Evolutionary conservation across 2,888 invertebrate genomes (phyloP), one percentile per base, ranked within the genome.

Genomic region (Steromphala cineraria): DNA sequence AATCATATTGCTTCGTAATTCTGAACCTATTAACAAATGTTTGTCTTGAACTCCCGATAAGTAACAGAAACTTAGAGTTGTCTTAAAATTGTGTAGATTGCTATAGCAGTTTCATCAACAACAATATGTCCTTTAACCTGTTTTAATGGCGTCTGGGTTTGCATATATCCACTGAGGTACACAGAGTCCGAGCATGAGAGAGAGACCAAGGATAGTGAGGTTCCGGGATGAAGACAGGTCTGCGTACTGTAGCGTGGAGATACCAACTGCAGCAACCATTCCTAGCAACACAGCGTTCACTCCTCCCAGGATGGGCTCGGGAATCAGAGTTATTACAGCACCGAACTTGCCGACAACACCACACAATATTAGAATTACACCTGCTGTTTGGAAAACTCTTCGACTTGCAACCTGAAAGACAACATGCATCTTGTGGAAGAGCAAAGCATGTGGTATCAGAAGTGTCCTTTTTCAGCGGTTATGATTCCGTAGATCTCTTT

Each of bases 141-240:
- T 91, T 3, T 89, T 67, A 10, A 92, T 90, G 3, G 83, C 76
- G 21, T 77, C 82, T 0, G 79, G 79, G 21, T 85, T 80, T 36
- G 46, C 74, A 2, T 83, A 81, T 24, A 93, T 75, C 88, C 90
- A 93, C 67, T 89, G 82, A 0, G 93, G 92, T 8, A 94, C 85
- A 82, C 92, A 95, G 94, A 98, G 93, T 2, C 97, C 97, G 88
- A 97, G 96, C 94, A 98, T 97, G 82, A 98, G 94, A 3, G 97
- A 97, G 90, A 97, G 95, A 19, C 98, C 98, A 53, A 98, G 95
- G 86, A 98, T 97, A 92, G 97, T 97, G 76, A 98, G 94, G 94
- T 98, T 98, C 78, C 98, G 94, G 0, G 97, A 95, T 28, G 97
- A 97, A 92, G 96, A 96, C 86, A 98, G 94, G 90, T 97, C 95